A percentile compares a stretch with the other conserved stretches of the same genome.
These are phyloP conservation scores for Amphipoea oculea DNA, from an alignment of 2,888 invertebrate species.

Conservation along the genomic window DNA sequence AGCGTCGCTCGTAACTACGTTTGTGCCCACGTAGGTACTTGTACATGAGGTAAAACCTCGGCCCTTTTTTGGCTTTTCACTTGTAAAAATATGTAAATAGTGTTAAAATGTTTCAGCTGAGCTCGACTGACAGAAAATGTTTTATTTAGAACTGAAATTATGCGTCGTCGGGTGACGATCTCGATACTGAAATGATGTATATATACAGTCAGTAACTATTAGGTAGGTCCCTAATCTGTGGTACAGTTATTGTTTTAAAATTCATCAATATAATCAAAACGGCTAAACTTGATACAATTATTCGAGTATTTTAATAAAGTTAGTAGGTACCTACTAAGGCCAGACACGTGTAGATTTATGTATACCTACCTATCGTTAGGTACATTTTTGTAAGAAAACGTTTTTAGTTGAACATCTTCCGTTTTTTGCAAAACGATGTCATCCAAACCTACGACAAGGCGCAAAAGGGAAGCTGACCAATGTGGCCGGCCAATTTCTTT, in stretches of 20 bases:
- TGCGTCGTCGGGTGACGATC: not conserved
- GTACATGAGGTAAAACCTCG: slow-evolving; percentile 41
- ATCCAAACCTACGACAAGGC: not conserved
- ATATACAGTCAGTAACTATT: not conserved
- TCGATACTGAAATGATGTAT: not conserved
- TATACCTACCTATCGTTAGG: not conserved
- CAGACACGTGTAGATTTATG: not conserved
- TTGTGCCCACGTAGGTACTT: slow-evolving; percentile 20
- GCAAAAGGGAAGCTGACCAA: slow-evolving; percentile 27
- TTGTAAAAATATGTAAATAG: slow-evolving; percentile 64
- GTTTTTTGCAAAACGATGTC: slow-evolving; percentile 29
- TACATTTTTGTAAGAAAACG: not conserved
- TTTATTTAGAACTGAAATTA: slow-evolving; percentile 29
- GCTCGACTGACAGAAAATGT: slow-evolving; percentile 18
- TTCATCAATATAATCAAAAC: slow-evolving; percentile 5
- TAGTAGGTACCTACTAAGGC: not conserved
- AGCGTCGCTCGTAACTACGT: slow-evolving; percentile 43
- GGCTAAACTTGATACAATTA: not conserved
- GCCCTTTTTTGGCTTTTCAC: slow-evolving; percentile 51
- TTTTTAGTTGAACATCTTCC: slow-evolving; percentile 20
- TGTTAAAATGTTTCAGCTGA: slow-evolving; percentile 55
- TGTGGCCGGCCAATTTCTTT: slow-evolving; percentile 38
- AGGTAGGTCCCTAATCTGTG: not conserved
- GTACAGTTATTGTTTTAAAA: not conserved
- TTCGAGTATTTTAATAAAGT: slow-evolving; percentile 2